A percentile compares a stretch with the other conserved stretches of the same genome.
Conservation (phyloP, 2,113 vertebrate genomes). For the Merops nubicus region DNA sequence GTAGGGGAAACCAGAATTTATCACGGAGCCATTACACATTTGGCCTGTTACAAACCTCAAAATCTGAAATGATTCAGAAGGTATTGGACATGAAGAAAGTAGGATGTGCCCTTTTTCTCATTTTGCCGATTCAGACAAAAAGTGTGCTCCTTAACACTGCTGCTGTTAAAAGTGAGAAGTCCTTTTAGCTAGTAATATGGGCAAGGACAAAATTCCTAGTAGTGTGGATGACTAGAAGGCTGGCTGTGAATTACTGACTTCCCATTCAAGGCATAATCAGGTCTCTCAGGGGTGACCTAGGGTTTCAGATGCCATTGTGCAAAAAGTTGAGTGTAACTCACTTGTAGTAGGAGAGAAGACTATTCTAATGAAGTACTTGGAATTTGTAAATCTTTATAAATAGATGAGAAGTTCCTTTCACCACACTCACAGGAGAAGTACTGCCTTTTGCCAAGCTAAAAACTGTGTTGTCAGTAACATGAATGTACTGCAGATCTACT, state of each 20-base stretch:
- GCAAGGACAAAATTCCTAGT: neutral
- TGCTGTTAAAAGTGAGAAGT: neutral
- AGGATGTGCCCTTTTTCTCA: neutral
- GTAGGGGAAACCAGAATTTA: neutral
- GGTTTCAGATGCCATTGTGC: neutral
- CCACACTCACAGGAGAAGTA: neutral
- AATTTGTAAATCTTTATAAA: neutral
- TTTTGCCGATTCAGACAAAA: neutral
- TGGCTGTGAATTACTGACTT: neutral
- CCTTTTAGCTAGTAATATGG: neutral
- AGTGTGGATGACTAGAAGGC: neutral
- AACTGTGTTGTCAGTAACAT: neutral
- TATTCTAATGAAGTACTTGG: neutral
- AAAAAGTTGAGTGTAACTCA: neutral
- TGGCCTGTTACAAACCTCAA: neutral
- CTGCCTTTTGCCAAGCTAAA: neutral
- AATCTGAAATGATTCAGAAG: neutral
- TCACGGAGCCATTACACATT: neutral
- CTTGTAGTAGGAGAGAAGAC: neutral
- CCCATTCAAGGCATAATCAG: neutral
- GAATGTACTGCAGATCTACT: neutral
- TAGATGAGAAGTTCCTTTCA: neutral
- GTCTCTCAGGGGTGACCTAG: neutral
- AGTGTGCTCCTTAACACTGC: neutral
- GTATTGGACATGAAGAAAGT: neutral